phyloP scores from a whole-genome alignment of 1,140 invertebrate genomes.

The Ceratina calcarata region DNA sequence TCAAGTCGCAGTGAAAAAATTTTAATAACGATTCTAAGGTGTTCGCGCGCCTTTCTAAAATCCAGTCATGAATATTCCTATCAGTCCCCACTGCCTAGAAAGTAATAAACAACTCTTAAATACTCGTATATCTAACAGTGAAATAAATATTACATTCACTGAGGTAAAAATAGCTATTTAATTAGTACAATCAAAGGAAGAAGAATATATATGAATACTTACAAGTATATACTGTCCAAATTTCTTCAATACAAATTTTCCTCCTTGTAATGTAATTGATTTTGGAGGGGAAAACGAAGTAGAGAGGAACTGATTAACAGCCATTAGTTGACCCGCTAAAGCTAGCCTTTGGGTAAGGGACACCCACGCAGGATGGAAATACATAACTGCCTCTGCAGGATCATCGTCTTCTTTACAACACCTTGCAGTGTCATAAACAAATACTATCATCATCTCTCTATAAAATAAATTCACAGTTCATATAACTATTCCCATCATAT shows the following conservation, averaged over 20 bases:
- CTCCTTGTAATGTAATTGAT: slow-evolving; percentile 89
- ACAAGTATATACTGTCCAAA: slow-evolving; percentile 90
- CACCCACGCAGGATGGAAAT: slow-evolving; percentile 93
- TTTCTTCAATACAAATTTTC: slow-evolving; percentile 90
- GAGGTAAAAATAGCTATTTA: slow-evolving; percentile 23
- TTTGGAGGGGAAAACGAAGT: slow-evolving; percentile 87
- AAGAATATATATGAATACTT: slow-evolving; percentile 65
- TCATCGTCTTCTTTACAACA: slow-evolving; percentile 90
- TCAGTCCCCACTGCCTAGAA: slow-evolving; percentile 90
- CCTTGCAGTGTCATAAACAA: slow-evolving; percentile 91
- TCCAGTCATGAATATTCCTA: slow-evolving; percentile 89
- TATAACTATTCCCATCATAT: background rate
- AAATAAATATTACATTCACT: slow-evolving; percentile 12
- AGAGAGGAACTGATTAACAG: slow-evolving; percentile 88
- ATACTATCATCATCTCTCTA: slow-evolving; percentile 93
- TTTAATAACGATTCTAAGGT: slow-evolving; percentile 86
- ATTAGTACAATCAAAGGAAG: slow-evolving; percentile 9
- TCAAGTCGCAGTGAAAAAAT: slow-evolving; percentile 90
- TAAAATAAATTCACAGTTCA: slow-evolving; percentile 59
- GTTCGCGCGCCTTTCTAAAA: slow-evolving; percentile 87
- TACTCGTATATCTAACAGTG: slow-evolving; percentile 27
- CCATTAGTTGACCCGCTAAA: slow-evolving; percentile 90
- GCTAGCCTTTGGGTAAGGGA: slow-evolving; percentile 89
- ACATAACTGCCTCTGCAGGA: slow-evolving; percentile 91
- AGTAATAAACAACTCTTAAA: slow-evolving; percentile 40